phyloP scores from a whole-genome alignment of 2,113 vertebrate species.

The Reinhardtius hippoglossoides region DNA sequence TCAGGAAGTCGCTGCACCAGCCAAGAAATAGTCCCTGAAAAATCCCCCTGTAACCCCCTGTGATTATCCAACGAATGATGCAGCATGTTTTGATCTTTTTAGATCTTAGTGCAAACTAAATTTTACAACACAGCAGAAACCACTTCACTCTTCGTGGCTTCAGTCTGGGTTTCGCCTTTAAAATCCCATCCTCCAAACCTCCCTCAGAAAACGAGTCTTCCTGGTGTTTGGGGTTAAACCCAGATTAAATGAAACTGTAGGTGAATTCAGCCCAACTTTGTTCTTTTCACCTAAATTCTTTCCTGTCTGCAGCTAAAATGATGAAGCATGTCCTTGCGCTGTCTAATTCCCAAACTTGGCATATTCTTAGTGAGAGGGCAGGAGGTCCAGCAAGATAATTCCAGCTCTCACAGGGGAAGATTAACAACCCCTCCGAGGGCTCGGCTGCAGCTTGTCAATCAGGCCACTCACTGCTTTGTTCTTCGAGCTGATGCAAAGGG shows the following conservation, averaged over 20 bases:
- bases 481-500: slow-evolving; percentile 59
- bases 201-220: no score
- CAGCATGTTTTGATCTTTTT: neutral
- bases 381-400: slow-evolving; percentile 55
- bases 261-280: slow-evolving; percentile 17
- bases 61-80: neutral
- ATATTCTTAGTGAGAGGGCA: slow-evolving; percentile 48
- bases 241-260: neutral
- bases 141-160: no score
- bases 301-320: slow-evolving; percentile 9
- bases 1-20: no score
- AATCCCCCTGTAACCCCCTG: no score
- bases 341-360: slow-evolving; percentile 50
- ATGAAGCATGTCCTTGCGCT: slow-evolving; percentile 25
- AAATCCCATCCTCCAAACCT: no score
- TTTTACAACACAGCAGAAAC: no score
- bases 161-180: no score
- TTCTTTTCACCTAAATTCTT: neutral
- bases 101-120: no score
- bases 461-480: slow-evolving; percentile 56
- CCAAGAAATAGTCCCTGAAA: no score
- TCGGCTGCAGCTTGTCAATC: slow-evolving; percentile 63
- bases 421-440: slow-evolving; percentile 52
- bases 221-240: neutral
- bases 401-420: slow-evolving; percentile 54